Base-by-base conservation (phyloP, 2,113 vertebrate species). In the Bufo gargarizans region DNA sequence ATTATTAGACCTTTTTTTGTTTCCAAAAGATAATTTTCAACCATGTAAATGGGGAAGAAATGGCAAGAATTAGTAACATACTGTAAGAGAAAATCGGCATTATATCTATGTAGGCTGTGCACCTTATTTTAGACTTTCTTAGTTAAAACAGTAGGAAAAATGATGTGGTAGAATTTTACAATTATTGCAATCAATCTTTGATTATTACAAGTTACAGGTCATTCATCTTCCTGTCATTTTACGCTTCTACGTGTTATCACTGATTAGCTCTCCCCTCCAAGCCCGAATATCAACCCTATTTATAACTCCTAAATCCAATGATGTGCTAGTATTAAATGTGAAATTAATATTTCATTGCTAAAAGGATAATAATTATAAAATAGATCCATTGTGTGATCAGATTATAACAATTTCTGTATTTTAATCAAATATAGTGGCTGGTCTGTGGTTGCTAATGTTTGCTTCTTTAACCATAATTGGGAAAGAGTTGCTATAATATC, bases 141-240 rank as follows among this genome's bases (percentile, higher is more conserved):
- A 71, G 67, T 22, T 74, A 72, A 72, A 72, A 45, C 33, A 47
- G 43, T 65, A 49, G 56, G 80, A 49, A 47, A 74, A 81, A 61
- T 17, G 43, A 63, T 65, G 59, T 63, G 61, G 45, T 45, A 82
- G 58, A 61, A 49, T 65, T 65, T 65, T 65, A n/a, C 43, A 82
- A 82, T 82, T 82, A 82, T 65, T 65, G 43, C 19, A 65, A 82
- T 65, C 80, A 65, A 82, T 65, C 80, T 82, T 82, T 82, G 80
- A 65, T 82, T 82, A 65, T 65, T 65, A 53, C 47, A n/a, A 67
- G 61, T 22, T 83, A n/a, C 20, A 83, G 81, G 61, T 67, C 45
- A 61, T 65, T 82, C 43, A 67, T 82, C 81, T 83, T 53, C 45
- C 47, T 83, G 47, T 83, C 81, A 67, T n/a, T 53, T 67, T 65